A percentile compares a stretch with the other conserved stretches of the same genome.
Evolutionary conservation across 2,888 invertebrate genomes (phyloP).

Genomic region (Cristatella mucedo): DNA sequence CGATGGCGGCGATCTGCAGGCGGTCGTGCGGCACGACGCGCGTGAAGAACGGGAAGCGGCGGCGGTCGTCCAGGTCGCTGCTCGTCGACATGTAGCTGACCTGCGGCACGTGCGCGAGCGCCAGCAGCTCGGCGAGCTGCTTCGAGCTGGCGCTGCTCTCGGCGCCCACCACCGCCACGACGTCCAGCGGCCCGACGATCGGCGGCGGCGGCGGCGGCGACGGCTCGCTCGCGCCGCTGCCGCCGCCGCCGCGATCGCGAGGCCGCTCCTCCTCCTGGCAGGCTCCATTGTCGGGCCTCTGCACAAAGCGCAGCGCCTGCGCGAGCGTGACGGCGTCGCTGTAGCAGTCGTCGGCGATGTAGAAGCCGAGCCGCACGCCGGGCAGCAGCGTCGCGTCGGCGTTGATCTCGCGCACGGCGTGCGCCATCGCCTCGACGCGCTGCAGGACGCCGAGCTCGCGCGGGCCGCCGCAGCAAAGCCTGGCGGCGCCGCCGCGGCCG

Average conservation of each 20-base stretch:
- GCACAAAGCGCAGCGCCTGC: conserved; percentile 18
- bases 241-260: too few relatives aligned
- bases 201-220: not conserved
- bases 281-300: not conserved
- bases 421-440: conserved; percentile 19
- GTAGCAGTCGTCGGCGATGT: conserved; percentile 21
- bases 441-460: conserved; percentile 18
- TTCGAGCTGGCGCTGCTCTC: conserved; percentile 16
- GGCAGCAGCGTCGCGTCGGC: conserved; percentile 14
- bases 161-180: conserved; percentile 17
- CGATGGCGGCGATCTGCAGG: conserved; percentile 15
- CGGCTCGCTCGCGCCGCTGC: too few relatives aligned
- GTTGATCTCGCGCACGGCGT: conserved; percentile 19
- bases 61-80: conserved; percentile 14
- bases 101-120: conserved; percentile 15
- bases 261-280: too few relatives aligned
- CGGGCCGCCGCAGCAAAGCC: conserved; percentile 11
- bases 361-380: conserved; percentile 17
- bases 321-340: conserved; percentile 19
- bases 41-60: conserved; percentile 15
- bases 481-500: conserved; percentile 6
- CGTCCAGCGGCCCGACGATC: conserved; percentile 7
- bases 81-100: conserved; percentile 18
- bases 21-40: conserved; percentile 16
- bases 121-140: conserved; percentile 16